A percentile compares a stretch with the other conserved stretches of the same genome.
phyloP scores from a whole-genome alignment of 2,888 invertebrate species.

The Euproctis similis region DNA sequence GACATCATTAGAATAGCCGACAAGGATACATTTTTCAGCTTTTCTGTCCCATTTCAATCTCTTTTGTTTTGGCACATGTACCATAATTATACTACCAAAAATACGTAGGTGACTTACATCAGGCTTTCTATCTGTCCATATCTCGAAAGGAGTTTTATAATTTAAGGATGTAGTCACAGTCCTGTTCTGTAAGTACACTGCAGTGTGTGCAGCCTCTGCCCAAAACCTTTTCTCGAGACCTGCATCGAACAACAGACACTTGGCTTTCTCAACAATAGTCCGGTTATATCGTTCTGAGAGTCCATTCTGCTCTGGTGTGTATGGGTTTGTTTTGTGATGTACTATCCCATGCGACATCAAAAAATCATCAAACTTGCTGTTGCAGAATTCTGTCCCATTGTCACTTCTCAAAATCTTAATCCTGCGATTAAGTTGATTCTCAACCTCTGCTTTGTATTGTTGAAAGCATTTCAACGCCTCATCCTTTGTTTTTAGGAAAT shows the following conservation, averaged over 20 bases:
- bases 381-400: background rate
- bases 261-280: background rate
- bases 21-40: background rate
- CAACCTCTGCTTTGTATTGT: background rate
- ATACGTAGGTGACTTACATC: slow-evolving; percentile 8
- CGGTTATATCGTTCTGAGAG: background rate
- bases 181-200: background rate
- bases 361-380: background rate
- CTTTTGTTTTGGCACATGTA: slow-evolving; percentile 15
- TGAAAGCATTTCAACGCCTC: background rate
- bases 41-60: slow-evolving; percentile 20
- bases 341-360: background rate
- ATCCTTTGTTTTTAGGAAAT: background rate
- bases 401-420: background rate
- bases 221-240: background rate
- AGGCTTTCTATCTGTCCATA: background rate
- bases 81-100: slow-evolving; percentile 14
- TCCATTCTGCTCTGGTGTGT: slow-evolving; percentile 2
- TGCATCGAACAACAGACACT: slow-evolving; percentile 1
- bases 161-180: background rate
- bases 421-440: slow-evolving; percentile 1
- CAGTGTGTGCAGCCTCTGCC: background rate
- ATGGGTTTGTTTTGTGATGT: background rate
- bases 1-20: too few relatives aligned
- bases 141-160: background rate